Conservation (phyloP, 2,888 invertebrate species). For the Mayetiola destructor region DNA sequence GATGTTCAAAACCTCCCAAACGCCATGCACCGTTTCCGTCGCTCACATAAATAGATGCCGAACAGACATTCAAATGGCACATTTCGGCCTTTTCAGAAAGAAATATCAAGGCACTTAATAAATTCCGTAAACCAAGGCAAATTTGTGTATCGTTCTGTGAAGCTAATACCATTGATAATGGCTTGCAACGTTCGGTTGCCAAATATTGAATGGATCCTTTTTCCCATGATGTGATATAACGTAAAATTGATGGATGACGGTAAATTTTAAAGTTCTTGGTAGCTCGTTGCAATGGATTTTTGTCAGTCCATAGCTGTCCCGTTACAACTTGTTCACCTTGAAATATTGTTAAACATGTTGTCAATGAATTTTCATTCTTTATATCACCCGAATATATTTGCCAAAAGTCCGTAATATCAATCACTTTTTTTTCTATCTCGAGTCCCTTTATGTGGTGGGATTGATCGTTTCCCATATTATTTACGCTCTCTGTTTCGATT, state of each 20-base stretch:
- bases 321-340: constrained; percentile 53
- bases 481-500: not conserved
- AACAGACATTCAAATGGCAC: constrained; percentile 72
- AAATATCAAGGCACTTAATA: constrained; percentile 68
- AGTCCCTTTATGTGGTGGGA: constrained; percentile 55
- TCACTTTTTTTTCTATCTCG: constrained; percentile 57
- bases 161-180: constrained; percentile 50
- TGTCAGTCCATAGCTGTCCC: constrained; percentile 47
- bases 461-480: constrained; percentile 61
- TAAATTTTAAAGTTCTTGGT: constrained; percentile 76
- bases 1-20: constrained; percentile 69
- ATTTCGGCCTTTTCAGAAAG: constrained; percentile 64
- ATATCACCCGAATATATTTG: constrained; percentile 40
- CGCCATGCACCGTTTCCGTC: constrained; percentile 73
- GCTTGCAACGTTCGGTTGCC: constrained; percentile 69
- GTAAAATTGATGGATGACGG: constrained; percentile 74
- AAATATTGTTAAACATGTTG: constrained; percentile 55
- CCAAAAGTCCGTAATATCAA: constrained; percentile 69
- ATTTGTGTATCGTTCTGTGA: constrained; percentile 62
- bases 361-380: constrained; percentile 33
- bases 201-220: constrained; percentile 60
- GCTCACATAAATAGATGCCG: constrained; percentile 65
- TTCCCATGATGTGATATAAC: constrained; percentile 68
- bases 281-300: constrained; percentile 58
- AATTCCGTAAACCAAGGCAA: constrained; percentile 66